A percentile compares a stretch with the other conserved stretches of the same genome.
These are phyloP conservation scores for Hypotaenidia okinawae DNA, from an alignment of 2,797 vertebrate species.

Conservation along the genomic window DNA sequence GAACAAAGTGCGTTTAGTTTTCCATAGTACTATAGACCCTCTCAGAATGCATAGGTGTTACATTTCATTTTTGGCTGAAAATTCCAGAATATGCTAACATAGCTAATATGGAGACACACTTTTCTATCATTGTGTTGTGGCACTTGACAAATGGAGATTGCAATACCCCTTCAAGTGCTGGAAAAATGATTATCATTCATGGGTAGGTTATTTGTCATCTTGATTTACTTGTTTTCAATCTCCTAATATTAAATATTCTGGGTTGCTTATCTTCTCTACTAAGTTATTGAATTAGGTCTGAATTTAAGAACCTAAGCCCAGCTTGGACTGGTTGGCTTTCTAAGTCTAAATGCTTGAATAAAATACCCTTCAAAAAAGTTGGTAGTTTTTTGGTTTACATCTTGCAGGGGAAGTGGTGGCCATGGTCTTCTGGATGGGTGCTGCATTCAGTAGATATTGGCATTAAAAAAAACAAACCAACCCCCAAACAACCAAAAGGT, in stretches of 20 bases:
- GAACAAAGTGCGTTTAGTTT: neutral
- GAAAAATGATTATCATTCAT: neutral
- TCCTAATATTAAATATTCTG: neutral
- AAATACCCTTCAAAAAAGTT: neutral
- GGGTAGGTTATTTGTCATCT: neutral
- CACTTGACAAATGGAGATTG: neutral
- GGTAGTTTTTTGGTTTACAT: rapidly evolving
- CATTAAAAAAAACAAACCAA: neutral
- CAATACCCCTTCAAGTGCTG: neutral
- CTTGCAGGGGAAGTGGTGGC: neutral
- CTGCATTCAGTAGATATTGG: neutral
- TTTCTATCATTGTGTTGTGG: neutral
- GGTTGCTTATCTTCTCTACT: neutral
- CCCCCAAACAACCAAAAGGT: no score
- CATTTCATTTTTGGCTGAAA: neutral
- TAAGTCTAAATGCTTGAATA: neutral
- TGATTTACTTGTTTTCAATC: neutral
- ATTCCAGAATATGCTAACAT: neutral
- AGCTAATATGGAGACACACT: rapidly evolving
- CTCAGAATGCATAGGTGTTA: neutral
- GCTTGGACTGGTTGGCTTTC: neutral
- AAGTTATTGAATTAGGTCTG: neutral
- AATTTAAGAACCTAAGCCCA: neutral
- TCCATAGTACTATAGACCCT: neutral
- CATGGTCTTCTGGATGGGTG: neutral